Base-by-base conservation (phyloP, 2,113 vertebrate species). In the Aegotheles bennettii region DNA sequence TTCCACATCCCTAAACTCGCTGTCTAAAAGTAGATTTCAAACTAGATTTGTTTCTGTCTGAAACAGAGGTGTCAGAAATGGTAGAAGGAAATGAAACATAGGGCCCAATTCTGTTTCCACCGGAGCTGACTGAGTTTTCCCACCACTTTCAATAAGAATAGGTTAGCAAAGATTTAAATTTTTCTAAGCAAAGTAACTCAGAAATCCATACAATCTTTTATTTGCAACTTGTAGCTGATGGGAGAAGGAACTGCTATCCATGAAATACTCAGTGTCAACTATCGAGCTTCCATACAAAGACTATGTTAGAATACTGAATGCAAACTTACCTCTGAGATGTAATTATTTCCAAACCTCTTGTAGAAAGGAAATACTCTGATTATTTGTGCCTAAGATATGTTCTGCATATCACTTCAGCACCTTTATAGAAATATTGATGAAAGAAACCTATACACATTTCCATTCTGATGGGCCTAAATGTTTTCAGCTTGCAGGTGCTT, bases 401-500 rank as follows among this genome's bases (percentile, higher is more conserved):
- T 91, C 56, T 50, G 81, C 45, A 43, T 91, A 83, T 57, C 76
- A 63, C 53, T 76, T 45, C 57, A 92, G 47, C 35, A 90, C 42
- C 51, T 91, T 73, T 61, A 84, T 10, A 89, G 80, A 87, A 96
- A 95, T 12, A 48, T 17, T 13, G 19, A 63, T 56, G 84, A 90
- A 95, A 94, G 56, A 79, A 90, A 89, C 74, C 38, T 79, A 79
- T 94, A 92, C 61, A 68, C 54, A 64, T 90, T 93, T 54, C 33
- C 59, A 70, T 84, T 88, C 51, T 85, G 84, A 96, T 48, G 61
- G 81, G 93, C 84, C 79, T 60, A 91, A 96, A 94, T 36, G 73
- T 91, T 96, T 96, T 69, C 78, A 92, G 70, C 74, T 92, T 67
- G 90, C 63, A 84, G 70, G 76, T 83, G 17, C 83, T 59, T 93